Percentiles rank a stretch among this genome's conserved stretches.
Evolutionary conservation across 2,113 vertebrate genomes (phyloP).

Genomic region (Todiramphus chloris): DNA sequence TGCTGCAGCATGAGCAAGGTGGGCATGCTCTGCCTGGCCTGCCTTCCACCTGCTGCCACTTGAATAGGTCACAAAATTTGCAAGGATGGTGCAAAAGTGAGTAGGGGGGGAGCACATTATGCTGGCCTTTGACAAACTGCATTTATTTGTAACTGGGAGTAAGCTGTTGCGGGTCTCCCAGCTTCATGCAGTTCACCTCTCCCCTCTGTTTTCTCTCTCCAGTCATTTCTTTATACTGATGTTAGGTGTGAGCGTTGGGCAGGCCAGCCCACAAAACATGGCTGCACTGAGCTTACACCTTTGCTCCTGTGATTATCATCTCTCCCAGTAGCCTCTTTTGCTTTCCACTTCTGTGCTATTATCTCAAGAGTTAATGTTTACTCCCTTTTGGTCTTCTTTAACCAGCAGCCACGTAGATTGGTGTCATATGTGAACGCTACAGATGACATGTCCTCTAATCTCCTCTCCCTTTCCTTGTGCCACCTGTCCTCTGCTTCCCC

Average conservation of each 20-base stretch:
- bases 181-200: background rate
- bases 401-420: background rate
- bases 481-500: background rate
- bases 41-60: background rate
- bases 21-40: background rate
- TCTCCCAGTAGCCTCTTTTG: background rate
- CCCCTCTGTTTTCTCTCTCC: background rate
- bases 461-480: background rate
- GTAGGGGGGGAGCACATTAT: background rate
- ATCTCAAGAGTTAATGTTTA: background rate
- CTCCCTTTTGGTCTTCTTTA: background rate
- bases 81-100: background rate
- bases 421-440: background rate
- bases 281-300: background rate
- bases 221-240: background rate
- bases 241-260: background rate
- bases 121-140: background rate
- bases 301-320: background rate
- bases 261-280: background rate
- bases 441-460: background rate
- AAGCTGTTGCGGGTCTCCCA: background rate
- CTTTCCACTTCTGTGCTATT: background rate
- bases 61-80: background rate
- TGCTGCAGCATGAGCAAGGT: background rate
- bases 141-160: background rate